Percentiles rank a stretch among this genome's conserved stretches.
phyloP scores from a whole-genome alignment of 2,113 vertebrate genomes.

The Myanophis thanlyinensis region DNA sequence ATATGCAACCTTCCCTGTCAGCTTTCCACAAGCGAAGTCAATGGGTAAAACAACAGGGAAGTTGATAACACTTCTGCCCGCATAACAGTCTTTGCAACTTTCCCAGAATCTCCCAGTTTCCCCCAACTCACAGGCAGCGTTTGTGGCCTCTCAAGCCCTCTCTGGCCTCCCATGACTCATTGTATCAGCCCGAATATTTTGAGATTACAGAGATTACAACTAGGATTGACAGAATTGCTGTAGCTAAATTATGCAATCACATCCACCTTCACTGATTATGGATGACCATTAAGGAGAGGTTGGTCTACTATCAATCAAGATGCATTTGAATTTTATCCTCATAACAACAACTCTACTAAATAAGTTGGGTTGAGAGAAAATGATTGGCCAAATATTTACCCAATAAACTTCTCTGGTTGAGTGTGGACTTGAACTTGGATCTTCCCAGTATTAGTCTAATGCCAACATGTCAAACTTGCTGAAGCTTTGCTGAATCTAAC shows the following conservation, averaged over 20 bases:
- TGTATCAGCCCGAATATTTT: not conserved
- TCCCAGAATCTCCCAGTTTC: not conserved
- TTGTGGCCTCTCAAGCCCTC: not conserved
- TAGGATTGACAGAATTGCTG: not conserved
- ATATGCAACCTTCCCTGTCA: not conserved
- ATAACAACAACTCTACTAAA: not conserved
- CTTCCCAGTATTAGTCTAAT: not conserved
- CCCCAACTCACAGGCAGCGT: not conserved
- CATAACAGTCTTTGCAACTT: not conserved
- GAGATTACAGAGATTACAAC: not conserved
- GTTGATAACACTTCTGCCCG: not conserved
- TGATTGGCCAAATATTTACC: not conserved
- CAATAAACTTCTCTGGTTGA: not conserved
- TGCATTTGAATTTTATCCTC: not conserved
- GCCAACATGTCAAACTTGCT: not conserved
- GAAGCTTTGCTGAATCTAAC: not conserved
- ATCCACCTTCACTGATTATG: not conserved
- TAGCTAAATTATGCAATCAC: not conserved
- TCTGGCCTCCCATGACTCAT: not conserved
- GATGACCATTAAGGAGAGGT: not conserved
- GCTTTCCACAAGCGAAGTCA: not conserved
- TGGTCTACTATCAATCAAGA: not conserved
- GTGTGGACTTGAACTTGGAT: not conserved
- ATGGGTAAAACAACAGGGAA: not conserved
- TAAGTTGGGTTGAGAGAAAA: not conserved